These are phyloP conservation scores for Lydus trimaculatus DNA, from an alignment of 2,888 invertebrate genomes.

Conservation along the genomic window DNA sequence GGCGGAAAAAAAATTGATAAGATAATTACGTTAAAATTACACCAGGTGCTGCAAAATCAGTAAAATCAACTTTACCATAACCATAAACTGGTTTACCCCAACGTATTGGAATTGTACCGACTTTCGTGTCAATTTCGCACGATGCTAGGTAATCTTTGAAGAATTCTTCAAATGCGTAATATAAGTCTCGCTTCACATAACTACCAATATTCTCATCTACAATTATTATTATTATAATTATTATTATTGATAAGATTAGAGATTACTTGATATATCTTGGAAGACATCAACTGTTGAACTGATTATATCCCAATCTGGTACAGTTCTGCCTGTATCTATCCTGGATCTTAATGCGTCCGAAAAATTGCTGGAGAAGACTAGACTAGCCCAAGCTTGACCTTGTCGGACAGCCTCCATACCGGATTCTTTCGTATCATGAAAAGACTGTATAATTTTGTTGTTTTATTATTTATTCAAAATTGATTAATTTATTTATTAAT, in stretches of 20 bases:
- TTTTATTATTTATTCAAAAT: background rate
- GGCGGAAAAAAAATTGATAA: no score
- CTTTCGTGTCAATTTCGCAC: conserved; percentile 71
- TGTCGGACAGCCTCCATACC: conserved; percentile 69
- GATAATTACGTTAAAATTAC: conserved; percentile 79
- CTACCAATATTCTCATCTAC: conserved; percentile 91
- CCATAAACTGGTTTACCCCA: conserved; percentile 81
- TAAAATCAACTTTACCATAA: conserved; percentile 79
- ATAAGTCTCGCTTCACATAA: conserved; percentile 76
- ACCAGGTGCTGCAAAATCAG: conserved; percentile 94
- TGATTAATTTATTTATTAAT: background rate
- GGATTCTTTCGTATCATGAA: conserved; percentile 59
- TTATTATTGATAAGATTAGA: conserved; percentile 24
- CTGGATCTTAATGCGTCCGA: conserved; percentile 70
- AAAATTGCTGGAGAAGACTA: conserved; percentile 80
- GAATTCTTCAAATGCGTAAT: conserved; percentile 76
- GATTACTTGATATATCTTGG: conserved; percentile 85
- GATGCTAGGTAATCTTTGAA: conserved; percentile 68
- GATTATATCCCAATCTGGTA: conserved; percentile 66
- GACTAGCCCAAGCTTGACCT: conserved; percentile 79
- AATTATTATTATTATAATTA: conserved; percentile 37
- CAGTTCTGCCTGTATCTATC: conserved; percentile 63
- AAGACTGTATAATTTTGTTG: conserved; percentile 20
- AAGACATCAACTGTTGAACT: conserved; percentile 74
- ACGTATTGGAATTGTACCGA: conserved; percentile 68